These are phyloP conservation scores for Albula goreensis DNA, from an alignment of 2,113 vertebrate species.

Conservation along the genomic window DNA sequence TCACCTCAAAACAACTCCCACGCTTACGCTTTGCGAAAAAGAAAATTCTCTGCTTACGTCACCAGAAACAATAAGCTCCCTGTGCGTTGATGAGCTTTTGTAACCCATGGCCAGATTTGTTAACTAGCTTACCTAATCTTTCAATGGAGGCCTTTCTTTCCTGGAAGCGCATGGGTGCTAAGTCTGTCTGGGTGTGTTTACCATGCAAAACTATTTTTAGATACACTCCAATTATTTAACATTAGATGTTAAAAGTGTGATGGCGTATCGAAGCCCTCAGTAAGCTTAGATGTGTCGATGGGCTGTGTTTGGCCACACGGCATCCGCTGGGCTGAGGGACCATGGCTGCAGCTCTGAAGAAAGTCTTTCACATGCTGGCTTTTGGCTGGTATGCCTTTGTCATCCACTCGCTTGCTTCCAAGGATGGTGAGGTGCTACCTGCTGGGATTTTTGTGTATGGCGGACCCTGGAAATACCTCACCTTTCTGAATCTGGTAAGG, in stretches of 20 bases:
- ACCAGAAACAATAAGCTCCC: not conserved
- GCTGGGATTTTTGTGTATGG: constrained; percentile 68
- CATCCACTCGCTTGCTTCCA: constrained; percentile 53
- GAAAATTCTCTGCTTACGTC: not conserved
- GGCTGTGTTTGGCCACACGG: not conserved
- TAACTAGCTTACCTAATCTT: not conserved
- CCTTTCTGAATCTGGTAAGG: constrained; percentile 73
- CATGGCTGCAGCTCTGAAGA: constrained; percentile 49
- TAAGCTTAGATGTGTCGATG: not conserved
- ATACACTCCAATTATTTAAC: not conserved
- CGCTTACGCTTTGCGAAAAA: not conserved
- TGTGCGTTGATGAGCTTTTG: not conserved
- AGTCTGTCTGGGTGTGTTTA: not conserved
- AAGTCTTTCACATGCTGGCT: constrained; percentile 53
- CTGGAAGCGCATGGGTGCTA: not conserved
- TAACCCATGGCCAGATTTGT: not conserved
- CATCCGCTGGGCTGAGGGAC: not conserved
- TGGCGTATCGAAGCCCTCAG: no score
- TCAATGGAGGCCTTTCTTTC: not conserved
- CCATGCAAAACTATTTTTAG: not conserved
- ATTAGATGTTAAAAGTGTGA: not conserved
- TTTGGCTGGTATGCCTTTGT: constrained; percentile 68
- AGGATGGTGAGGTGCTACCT: constrained; percentile 60
- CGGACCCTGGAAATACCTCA: constrained; percentile 75
- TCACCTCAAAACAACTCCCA: no score